phyloP scores from a whole-genome alignment of 2,797 vertebrate species.

The Labeo calbasu region DNA sequence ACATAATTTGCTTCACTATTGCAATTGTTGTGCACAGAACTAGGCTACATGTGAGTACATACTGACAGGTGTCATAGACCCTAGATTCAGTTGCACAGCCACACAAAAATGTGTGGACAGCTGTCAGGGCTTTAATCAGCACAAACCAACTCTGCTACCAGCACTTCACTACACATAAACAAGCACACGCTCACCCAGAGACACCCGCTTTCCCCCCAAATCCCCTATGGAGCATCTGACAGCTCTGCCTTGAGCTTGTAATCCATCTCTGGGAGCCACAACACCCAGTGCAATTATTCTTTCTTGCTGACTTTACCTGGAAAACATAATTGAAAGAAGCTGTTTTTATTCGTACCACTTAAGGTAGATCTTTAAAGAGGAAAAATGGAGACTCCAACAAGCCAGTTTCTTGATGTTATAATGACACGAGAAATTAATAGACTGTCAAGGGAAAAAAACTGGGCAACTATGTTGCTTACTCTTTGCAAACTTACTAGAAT shows the following conservation, averaged over 20 bases:
- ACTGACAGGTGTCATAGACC: conserved; percentile 28
- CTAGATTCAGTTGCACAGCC: conserved; percentile 16
- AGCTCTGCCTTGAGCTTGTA: conserved; percentile 49
- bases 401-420: conserved; percentile 24
- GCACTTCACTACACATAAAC: conserved; percentile 30
- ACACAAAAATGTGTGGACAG: conserved; percentile 34
- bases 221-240: conserved; percentile 41
- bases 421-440: conserved; percentile 26
- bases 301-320: conserved; percentile 50
- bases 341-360: conserved; percentile 41
- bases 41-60: neutral
- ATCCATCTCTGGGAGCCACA: conserved; percentile 50
- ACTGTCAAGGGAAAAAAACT: conserved; percentile 17
- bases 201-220: neutral
- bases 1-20: conserved; percentile 3
- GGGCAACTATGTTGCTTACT: conserved; percentile 23
- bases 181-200: conserved; percentile 42
- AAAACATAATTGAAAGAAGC: conserved; percentile 49
- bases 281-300: conserved; percentile 54
- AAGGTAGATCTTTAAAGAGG: conserved; percentile 45
- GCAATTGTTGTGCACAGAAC: neutral
- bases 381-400: conserved; percentile 16
- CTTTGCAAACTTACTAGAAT: conserved; percentile 16
- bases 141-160: conserved; percentile 20
- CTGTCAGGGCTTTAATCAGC: conserved; percentile 41